phyloP scores from a whole-genome alignment of 2,113 vertebrate species.

The Crotalus viridis region DNA sequence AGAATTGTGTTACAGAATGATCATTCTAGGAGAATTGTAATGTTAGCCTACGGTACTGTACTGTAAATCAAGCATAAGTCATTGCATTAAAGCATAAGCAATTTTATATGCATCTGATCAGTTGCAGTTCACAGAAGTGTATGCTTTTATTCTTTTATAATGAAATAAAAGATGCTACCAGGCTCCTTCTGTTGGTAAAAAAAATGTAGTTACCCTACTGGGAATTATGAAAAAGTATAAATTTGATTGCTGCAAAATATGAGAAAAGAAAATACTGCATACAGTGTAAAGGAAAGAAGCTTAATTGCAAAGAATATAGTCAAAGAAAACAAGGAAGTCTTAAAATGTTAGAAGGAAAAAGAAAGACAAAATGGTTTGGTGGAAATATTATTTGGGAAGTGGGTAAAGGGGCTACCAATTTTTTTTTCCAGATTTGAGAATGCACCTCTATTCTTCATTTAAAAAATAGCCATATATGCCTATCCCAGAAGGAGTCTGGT shows the following conservation, averaged over 20 bases:
- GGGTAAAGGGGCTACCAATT: background rate
- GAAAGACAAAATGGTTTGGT: background rate
- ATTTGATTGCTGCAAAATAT: background rate
- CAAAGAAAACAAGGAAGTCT: background rate
- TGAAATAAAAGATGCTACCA: background rate
- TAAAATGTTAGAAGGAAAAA: background rate
- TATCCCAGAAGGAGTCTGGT: background rate
- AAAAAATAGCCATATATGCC: background rate
- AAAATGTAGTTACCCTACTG: background rate
- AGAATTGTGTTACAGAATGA: background rate
- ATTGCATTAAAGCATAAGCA: background rate
- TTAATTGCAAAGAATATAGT: background rate
- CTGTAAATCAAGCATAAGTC: background rate
- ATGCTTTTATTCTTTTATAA: background rate
- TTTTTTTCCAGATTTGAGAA: background rate
- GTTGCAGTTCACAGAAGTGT: background rate
- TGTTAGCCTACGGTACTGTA: background rate
- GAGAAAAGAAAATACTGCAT: background rate
- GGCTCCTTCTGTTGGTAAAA: background rate
- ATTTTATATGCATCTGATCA: background rate
- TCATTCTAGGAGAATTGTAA: background rate
- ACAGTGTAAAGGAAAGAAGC: background rate
- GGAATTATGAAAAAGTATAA: background rate
- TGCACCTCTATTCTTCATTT: background rate
- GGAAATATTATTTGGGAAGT: background rate